Evolutionary conservation across 2,888 invertebrate genomes (phyloP).

Genomic region (Scaptomyza flava): DNA sequence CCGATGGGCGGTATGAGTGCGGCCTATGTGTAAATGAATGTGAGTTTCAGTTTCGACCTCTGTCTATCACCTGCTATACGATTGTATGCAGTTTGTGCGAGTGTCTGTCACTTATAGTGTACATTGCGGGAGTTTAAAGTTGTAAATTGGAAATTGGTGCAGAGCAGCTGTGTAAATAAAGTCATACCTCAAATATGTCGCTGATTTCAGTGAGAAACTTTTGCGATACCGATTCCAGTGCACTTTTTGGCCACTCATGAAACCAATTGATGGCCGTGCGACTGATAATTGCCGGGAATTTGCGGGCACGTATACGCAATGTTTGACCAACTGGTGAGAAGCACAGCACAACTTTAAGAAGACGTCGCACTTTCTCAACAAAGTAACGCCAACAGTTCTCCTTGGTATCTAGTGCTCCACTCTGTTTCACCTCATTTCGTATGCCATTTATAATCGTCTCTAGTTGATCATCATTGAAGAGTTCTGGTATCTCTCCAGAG

Average conservation of each 20-base stretch:
- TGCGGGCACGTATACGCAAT: conserved; percentile 92
- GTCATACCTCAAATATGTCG: conserved; percentile 88
- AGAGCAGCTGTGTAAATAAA: conserved; percentile 41
- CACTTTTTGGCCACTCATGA: conserved; percentile 97
- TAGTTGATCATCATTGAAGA: conserved; percentile 95
- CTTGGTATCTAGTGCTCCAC: conserved; percentile 92
- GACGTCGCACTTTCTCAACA: conserved; percentile 93
- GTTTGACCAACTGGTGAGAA: conserved; percentile 98
- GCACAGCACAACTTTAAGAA: conserved; percentile 94
- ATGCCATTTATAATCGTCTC: conserved; percentile 93
- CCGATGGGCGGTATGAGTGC: conserved; percentile 89
- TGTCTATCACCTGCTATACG: conserved; percentile 10
- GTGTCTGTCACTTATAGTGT: conserved; percentile 37
- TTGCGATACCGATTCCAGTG: conserved; percentile 94
- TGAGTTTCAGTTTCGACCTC: conserved; percentile 17
- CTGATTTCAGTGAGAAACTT: conserved; percentile 92
- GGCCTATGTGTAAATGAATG: conserved; percentile 82
- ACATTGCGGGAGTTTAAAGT: conserved; percentile 53
- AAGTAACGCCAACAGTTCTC: conserved; percentile 99
- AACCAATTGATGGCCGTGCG: conserved; percentile 98
- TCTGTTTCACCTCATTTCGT: conserved; percentile 91
- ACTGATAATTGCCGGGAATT: conserved; percentile 97
- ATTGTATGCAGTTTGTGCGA: conserved; percentile 10
- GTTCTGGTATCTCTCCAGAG: conserved; percentile 96
- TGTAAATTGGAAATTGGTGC: conserved; percentile 65